Evolutionary conservation across 1,140 invertebrate genomes (phyloP), one percentile per base, ranked within the genome.

Genomic region (Venturia canescens): DNA sequence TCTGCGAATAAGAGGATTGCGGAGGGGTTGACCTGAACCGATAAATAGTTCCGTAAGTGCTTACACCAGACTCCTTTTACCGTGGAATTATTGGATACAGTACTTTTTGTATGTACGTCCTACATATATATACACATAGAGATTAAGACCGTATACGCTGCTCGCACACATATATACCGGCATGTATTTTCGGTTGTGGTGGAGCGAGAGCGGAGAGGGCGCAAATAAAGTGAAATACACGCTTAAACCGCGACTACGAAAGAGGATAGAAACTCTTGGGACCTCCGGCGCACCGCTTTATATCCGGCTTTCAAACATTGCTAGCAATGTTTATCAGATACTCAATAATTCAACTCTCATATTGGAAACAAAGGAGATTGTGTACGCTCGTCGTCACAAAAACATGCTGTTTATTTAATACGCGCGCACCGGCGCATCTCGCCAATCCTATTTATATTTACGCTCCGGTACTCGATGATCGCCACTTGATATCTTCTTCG

Each of bases 291-390:
- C 26, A 69, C 75, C 57, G 75, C 29, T 77, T 77, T 77, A 77
- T 77, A 77, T 77, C 75, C 75, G 75, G 75, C 48, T 77, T 77
- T 77, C 75, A 66, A 77, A 77, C 75, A 77, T 77, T 63, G 75
- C 57, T 57, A 66, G 66, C 75, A 77, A 77, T 77, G 75, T 77
- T 77, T 77, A 77, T 63, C 75, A 60, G 31, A 77, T 77, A 77
- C 57, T 77, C 75, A 77, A 77, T 77, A 77, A 77, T 77, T 77
- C 75, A 77, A 77, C 75, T 77, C 75, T 77, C 75, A 63, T 77
- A 77, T 63, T 38, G 75, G 34, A n/a, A 71, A 48, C 69, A 71
- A 71, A 38, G 23, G 69, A 38, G 38, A 21, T 38, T n/a, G 18
- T 48, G 27, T 48, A 71, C 48, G 29, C 31, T 15, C 7, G 18